These are phyloP conservation scores for Leucosticte australis DNA, from an alignment of 2,113 vertebrate genomes.

Conservation along the genomic window DNA sequence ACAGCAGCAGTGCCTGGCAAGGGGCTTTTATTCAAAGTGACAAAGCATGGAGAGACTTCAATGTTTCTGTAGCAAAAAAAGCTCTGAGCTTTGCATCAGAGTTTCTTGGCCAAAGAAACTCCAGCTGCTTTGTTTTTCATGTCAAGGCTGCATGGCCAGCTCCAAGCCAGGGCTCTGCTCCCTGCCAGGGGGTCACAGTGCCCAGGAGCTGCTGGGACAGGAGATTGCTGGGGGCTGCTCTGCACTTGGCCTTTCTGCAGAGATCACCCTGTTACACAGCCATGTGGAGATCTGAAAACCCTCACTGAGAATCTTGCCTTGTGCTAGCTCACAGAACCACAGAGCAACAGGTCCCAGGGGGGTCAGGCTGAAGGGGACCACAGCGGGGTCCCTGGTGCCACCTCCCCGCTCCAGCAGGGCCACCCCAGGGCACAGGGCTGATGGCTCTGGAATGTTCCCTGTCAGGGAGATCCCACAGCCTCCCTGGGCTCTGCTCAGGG, in stretches of 20 bases:
- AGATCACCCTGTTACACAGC: background rate
- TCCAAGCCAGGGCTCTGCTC: background rate
- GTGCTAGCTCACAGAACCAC: background rate
- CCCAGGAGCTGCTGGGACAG: background rate
- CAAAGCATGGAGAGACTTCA: fast-evolving
- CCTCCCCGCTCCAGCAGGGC: background rate
- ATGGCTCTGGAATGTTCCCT: background rate
- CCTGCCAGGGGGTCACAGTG: background rate
- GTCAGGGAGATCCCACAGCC: background rate
- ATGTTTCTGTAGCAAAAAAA: background rate
- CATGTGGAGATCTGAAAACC: background rate
- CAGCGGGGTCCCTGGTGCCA: background rate
- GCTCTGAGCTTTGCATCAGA: background rate
- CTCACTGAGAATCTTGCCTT: background rate
- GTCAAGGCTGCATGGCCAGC: background rate
- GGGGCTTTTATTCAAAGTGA: background rate
- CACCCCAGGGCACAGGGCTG: background rate
- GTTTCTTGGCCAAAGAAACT: background rate
- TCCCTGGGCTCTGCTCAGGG: background rate
- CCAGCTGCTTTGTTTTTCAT: background rate
- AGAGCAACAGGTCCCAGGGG: background rate
- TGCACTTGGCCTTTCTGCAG: background rate
- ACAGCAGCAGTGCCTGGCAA: background rate
- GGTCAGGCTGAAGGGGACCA: background rate
- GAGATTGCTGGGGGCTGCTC: background rate